Conservation (phyloP, 2,113 vertebrate species). For the Paradoxurus hermaphroditus region DNA sequence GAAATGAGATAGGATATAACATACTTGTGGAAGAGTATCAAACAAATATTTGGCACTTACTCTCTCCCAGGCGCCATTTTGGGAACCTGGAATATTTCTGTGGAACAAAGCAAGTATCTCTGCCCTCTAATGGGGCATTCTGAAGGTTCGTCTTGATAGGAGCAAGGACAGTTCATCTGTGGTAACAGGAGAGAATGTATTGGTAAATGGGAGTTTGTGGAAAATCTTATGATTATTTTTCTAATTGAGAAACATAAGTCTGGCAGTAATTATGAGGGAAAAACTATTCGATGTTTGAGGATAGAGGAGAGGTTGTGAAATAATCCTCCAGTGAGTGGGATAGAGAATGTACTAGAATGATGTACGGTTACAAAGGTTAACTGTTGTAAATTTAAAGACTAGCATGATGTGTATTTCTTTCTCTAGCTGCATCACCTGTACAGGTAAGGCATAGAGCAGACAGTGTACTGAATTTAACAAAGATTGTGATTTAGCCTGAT, state of each 20-base stretch:
- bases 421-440: background rate
- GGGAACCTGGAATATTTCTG: background rate
- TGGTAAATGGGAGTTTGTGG: background rate
- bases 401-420: background rate
- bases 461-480: background rate
- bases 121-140: background rate
- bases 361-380: background rate
- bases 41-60: background rate
- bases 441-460: background rate
- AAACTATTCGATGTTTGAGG: background rate
- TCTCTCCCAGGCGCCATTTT: background rate
- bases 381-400: background rate
- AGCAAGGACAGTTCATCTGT: background rate
- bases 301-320: background rate
- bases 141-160: background rate
- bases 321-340: background rate
- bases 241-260: background rate
- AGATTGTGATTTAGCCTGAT: background rate
- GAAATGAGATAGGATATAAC: background rate
- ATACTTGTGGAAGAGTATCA: background rate
- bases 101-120: background rate
- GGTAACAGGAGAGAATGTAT: background rate
- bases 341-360: background rate
- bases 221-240: background rate
- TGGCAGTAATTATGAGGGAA: background rate